Evolutionary conservation across 2,888 invertebrate species (phyloP).

Genomic region (Pelosia muscerda): DNA sequence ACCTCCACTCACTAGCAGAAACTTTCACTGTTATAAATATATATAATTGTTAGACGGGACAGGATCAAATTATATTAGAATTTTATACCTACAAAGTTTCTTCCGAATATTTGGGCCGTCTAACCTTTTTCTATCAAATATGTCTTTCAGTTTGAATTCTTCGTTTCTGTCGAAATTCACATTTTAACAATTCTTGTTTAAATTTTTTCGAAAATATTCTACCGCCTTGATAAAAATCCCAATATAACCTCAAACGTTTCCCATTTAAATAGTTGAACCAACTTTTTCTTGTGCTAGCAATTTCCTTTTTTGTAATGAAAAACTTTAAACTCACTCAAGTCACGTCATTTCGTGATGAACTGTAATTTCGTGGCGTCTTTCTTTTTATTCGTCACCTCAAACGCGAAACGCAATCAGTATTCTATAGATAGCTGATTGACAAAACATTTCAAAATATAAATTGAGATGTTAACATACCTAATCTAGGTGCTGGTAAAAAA

Average conservation of each 20-base stretch:
- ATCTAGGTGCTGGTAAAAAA: not conserved
- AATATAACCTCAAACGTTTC: not conserved
- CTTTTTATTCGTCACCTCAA: slow-evolving; percentile 29
- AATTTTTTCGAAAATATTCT: not conserved
- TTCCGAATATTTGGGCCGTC: not conserved
- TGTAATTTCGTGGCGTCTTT: slow-evolving; percentile 28
- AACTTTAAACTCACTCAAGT: slow-evolving; percentile 9
- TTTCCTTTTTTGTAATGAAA: slow-evolving; percentile 1
- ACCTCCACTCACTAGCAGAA: too few species aligned
- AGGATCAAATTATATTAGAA: too few species aligned
- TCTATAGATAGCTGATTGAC: slow-evolving; percentile 23
- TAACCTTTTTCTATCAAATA: not conserved
- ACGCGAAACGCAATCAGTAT: slow-evolving; percentile 28
- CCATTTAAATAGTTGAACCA: not conserved
- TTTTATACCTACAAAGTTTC: not conserved
- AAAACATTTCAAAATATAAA: slow-evolving; percentile 14
- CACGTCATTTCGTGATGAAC: slow-evolving; percentile 27
- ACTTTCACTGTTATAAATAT: too few species aligned
- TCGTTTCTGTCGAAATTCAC: not conserved
- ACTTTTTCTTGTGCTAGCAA: slow-evolving; percentile 11
- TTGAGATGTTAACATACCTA: slow-evolving; percentile 10
- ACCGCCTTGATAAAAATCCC: not conserved
- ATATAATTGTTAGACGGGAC: too few species aligned
- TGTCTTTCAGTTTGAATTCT: not conserved
- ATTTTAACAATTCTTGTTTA: not conserved